These are phyloP conservation scores for Pseudomyrmex sp. DNA, from an alignment of 1,140 invertebrate species.

Conservation along the genomic window DNA sequence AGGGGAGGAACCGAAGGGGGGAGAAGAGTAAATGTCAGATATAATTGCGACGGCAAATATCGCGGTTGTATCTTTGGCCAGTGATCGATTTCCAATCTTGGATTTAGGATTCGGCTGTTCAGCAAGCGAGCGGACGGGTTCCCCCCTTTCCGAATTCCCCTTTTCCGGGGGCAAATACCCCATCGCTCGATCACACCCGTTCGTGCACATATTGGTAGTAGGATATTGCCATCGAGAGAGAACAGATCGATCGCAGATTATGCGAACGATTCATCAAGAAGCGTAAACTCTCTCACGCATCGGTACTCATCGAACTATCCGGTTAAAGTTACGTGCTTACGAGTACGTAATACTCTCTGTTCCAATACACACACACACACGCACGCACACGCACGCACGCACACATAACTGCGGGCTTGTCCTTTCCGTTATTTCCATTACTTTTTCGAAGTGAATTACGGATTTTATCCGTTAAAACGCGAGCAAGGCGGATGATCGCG, in stretches of 20 bases:
- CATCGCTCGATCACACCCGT: constrained; percentile 55
- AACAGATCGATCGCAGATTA: constrained; percentile 67
- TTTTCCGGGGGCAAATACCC: constrained; percentile 60
- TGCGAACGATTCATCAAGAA: constrained; percentile 64
- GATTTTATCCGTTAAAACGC: constrained; percentile 17
- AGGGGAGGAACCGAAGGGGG: too few relatives aligned
- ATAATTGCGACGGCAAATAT: constrained; percentile 71
- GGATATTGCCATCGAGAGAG: constrained; percentile 65
- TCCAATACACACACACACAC: too few relatives aligned
- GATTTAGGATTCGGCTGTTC: constrained; percentile 64
- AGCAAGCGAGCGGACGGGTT: not conserved
- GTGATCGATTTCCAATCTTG: constrained; percentile 73
- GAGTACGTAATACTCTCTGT: constrained; percentile 12
- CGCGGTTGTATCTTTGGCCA: constrained; percentile 46
- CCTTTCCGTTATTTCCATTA: constrained; percentile 12
- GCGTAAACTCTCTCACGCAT: constrained; percentile 23
- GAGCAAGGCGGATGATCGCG: constrained; percentile 27
- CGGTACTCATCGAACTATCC: constrained; percentile 1
- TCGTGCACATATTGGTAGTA: constrained; percentile 60
- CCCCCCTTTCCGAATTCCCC: not conserved
- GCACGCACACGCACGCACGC: too few relatives aligned
- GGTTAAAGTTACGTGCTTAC: constrained; percentile 44
- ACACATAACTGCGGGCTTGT: not conserved
- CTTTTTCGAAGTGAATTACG: constrained; percentile 40
- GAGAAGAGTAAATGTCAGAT: constrained; percentile 43